Conservation (phyloP, 2,888 invertebrate species). For the Hydrotaea diabolus region DNA sequence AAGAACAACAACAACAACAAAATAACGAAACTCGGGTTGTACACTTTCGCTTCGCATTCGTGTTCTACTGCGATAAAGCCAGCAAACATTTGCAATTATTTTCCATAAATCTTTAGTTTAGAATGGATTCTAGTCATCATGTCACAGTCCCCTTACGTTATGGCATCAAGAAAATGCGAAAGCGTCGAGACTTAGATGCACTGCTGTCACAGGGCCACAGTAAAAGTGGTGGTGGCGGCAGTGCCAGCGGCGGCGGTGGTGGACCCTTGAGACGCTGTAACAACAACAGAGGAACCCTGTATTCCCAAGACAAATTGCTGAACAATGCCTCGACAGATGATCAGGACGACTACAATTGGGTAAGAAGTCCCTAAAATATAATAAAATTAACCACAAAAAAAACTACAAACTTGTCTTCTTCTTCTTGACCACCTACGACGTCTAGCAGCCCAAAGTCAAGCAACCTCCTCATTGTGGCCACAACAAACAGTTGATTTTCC, state of each 20-base stretch:
- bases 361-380: no score
- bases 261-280: constrained; percentile 71
- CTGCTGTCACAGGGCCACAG: constrained; percentile 75
- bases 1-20: not conserved
- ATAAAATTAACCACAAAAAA: no score
- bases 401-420: not conserved
- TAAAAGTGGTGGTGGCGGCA: constrained; percentile 63
- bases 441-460: constrained; percentile 71
- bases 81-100: constrained; percentile 20
- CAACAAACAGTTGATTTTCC: constrained; percentile 75
- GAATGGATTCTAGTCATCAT: constrained; percentile 84
- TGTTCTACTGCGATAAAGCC: constrained; percentile 28
- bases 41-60: constrained; percentile 29
- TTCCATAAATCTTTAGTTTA: constrained; percentile 55
- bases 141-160: constrained; percentile 84
- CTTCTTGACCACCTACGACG: no score
- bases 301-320: constrained; percentile 84
- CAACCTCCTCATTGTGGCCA: constrained; percentile 74
- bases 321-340: constrained; percentile 84
- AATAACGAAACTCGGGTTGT: constrained; percentile 28
- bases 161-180: constrained; percentile 88
- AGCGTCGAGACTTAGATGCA: constrained; percentile 88
- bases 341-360: constrained; percentile 82
- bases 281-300: constrained; percentile 66
- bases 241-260: constrained; percentile 43